These are phyloP conservation scores for Columba guinea DNA, from an alignment of 2,797 vertebrate genomes.

Conservation along the genomic window DNA sequence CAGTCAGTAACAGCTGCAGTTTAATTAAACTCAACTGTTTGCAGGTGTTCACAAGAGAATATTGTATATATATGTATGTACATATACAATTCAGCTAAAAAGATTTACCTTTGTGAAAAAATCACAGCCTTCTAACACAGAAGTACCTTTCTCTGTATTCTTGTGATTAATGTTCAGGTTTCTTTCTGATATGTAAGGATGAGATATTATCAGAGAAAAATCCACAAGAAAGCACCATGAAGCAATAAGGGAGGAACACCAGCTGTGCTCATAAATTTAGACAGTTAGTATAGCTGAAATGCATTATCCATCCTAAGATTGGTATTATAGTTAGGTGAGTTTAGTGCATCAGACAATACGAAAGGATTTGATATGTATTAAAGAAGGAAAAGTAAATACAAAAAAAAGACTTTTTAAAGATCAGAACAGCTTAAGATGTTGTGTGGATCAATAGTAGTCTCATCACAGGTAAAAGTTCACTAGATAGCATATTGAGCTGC, in stretches of 20 bases:
- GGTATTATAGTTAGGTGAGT: conserved; percentile 19
- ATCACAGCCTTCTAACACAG: background rate
- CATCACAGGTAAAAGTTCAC: conserved; percentile 46
- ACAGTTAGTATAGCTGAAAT: conserved; percentile 30
- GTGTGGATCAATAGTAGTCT: conserved; percentile 44
- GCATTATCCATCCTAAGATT: background rate
- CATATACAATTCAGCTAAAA: background rate
- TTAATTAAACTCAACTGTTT: conserved; percentile 58
- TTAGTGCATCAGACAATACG: conserved; percentile 8
- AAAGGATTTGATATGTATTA: conserved; percentile 24
- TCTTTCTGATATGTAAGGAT: conserved; percentile 11
- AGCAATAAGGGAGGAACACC: conserved; percentile 5
- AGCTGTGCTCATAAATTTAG: conserved; percentile 31
- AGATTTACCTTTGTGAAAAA: conserved; percentile 11
- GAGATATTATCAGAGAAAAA: conserved; percentile 38
- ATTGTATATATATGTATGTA: background rate
- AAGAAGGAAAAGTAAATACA: conserved; percentile 35
- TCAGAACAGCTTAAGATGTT: conserved; percentile 34
- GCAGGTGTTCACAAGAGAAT: conserved; percentile 41
- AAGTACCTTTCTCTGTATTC: background rate
- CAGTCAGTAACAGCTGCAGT: conserved; percentile 48
- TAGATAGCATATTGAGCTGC: conserved; percentile 9
- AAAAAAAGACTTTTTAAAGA: conserved; percentile 27
- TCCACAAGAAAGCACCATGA: conserved; percentile 13
- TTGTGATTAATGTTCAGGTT: background rate